A percentile compares a stretch with the other conserved stretches of the same genome.
Evolutionary conservation across 2,888 invertebrate genomes (phyloP).

Genomic region (Chloroclysta siterata): DNA sequence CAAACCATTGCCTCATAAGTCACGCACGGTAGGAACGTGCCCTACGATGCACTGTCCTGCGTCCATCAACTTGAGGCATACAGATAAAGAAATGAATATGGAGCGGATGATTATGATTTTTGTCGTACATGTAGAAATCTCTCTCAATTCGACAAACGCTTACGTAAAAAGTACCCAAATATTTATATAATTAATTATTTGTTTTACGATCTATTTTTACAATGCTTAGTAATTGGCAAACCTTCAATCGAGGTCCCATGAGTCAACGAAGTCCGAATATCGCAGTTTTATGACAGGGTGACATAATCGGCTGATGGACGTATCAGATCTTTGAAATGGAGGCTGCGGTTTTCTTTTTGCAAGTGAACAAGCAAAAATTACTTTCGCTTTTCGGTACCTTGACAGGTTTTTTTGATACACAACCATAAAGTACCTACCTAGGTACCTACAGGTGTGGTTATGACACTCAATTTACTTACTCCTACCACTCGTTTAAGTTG

Average conservation of each 20-base stretch:
- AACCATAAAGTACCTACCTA: background rate
- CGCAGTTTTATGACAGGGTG: conserved; percentile 29
- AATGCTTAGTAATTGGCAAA: conserved; percentile 21
- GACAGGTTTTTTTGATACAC: conserved; percentile 17
- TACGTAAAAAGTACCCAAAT: background rate
- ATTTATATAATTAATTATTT: conserved; percentile 12
- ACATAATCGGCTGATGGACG: conserved; percentile 39
- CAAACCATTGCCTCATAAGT: too few relatives aligned
- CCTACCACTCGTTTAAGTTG: too few relatives aligned
- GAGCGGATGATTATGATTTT: too few relatives aligned
- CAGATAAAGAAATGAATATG: too few relatives aligned
- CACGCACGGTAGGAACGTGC: too few relatives aligned
- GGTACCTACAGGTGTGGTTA: background rate
- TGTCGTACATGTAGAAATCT: too few relatives aligned
- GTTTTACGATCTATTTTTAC: conserved; percentile 16
- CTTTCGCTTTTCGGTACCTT: conserved; percentile 37
- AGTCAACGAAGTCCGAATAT: conserved; percentile 12
- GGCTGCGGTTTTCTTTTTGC: conserved; percentile 33
- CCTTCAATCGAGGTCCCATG: conserved; percentile 25
- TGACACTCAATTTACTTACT: background rate
- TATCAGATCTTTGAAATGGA: conserved; percentile 37
- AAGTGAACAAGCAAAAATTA: conserved; percentile 28
- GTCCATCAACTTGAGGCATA: too few relatives aligned
- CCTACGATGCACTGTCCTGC: too few relatives aligned
- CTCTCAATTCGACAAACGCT: too few relatives aligned